Evolutionary conservation across 2,113 vertebrate species (phyloP).

Genomic region (Petaurus breviceps): DNA sequence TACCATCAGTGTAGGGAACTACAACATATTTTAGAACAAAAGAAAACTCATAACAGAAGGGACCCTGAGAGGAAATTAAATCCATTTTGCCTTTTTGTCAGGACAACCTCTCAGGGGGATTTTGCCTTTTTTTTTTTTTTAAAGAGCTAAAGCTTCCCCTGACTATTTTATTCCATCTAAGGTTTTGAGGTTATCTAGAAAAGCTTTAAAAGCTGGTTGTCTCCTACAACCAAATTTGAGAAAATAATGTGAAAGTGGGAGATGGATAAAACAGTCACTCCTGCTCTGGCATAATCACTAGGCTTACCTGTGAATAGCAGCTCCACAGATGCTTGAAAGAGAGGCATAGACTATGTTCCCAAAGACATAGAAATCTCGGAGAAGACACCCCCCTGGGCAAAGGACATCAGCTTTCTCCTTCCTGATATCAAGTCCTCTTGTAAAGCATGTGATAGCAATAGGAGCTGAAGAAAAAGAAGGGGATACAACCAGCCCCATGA

Average conservation of each 20-base stretch:
- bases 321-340: slow-evolving; percentile 94
- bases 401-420: slow-evolving; percentile 85
- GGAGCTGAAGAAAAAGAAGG: slow-evolving; percentile 81
- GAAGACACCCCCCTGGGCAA: slow-evolving; percentile 90
- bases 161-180: background rate
- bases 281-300: background rate
- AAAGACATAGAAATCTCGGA: slow-evolving; percentile 89
- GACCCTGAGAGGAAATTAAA: slow-evolving; percentile 24
- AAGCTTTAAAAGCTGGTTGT: slow-evolving; percentile 39
- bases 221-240: background rate
- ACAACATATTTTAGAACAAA: background rate
- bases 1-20: background rate
- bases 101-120: background rate
- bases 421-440: slow-evolving; percentile 89
- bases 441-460: slow-evolving; percentile 87
- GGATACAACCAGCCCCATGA: background rate
- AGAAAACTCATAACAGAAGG: slow-evolving; percentile 26
- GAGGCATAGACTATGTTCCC: slow-evolving; percentile 92
- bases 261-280: background rate
- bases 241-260: background rate
- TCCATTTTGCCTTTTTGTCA: background rate
- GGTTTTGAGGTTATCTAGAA: slow-evolving; percentile 17
- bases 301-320: slow-evolving; percentile 92
- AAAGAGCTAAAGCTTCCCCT: slow-evolving; percentile 15
- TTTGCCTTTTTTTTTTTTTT: no score